phyloP scores from a whole-genome alignment of 2,888 invertebrate genomes.

The Phortica magna region DNA sequence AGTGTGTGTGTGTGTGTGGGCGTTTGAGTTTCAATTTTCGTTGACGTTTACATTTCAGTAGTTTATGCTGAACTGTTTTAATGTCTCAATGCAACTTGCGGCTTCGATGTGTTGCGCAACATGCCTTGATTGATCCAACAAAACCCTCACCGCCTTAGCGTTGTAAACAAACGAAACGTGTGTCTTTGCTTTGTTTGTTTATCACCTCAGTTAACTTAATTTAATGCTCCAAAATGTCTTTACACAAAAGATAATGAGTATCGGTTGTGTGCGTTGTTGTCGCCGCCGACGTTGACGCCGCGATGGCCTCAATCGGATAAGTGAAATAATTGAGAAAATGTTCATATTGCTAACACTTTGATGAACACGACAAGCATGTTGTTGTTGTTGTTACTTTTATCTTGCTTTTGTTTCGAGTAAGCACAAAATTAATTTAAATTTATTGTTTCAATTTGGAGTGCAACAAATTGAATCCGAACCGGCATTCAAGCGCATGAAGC shows the following conservation, averaged over 20 bases:
- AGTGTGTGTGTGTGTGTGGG: too few relatives aligned
- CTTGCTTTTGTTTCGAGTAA: neutral
- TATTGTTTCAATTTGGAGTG: conserved; percentile 69
- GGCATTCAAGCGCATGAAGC: neutral
- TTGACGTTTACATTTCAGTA: neutral
- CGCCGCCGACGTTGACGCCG: neutral
- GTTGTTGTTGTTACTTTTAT: neutral
- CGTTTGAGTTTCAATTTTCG: too few relatives aligned
- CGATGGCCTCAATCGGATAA: conserved; percentile 35
- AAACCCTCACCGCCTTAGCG: too few relatives aligned
- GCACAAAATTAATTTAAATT: conserved; percentile 66
- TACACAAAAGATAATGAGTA: neutral
- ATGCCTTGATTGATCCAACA: conserved; percentile 15
- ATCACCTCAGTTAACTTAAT: neutral
- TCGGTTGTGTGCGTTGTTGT: neutral
- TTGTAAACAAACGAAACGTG: too few relatives aligned
- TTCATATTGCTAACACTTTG: neutral
- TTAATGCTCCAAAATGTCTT: neutral
- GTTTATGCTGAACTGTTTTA: neutral
- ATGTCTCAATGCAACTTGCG: neutral
- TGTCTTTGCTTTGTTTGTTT: too few relatives aligned
- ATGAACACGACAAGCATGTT: neutral
- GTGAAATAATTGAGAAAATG: neutral
- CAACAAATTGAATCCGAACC: conserved; percentile 52
- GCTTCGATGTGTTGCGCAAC: neutral